Conservation (phyloP, 2,797 vertebrate genomes). For the Zenarchopterus dispar region DNA sequence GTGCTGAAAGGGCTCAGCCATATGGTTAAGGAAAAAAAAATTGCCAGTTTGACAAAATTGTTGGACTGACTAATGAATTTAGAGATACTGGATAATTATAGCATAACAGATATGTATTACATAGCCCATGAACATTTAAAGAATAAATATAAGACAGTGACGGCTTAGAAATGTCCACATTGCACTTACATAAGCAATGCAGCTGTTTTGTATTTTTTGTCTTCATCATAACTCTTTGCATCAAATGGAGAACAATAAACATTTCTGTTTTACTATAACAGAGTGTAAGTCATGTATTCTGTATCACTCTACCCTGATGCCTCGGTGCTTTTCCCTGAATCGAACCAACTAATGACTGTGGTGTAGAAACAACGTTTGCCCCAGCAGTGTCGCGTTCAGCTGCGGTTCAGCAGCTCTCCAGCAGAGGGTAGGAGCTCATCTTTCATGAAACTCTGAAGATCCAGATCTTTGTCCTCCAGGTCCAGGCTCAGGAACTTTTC, state of each 20-base stretch:
- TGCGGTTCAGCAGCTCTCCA: conserved; percentile 62
- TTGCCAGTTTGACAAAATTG: conserved; percentile 6
- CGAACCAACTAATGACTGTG: conserved; percentile 23
- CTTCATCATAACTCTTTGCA: neutral
- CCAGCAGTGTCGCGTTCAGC: conserved; percentile 21
- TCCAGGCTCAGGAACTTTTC: conserved; percentile 89
- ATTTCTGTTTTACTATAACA: conserved; percentile 3
- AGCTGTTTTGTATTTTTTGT: neutral
- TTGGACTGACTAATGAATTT: conserved; percentile 14
- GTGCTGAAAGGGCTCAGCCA: conserved; percentile 28
- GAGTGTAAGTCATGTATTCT: conserved; percentile 2
- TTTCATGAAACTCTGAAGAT: conserved; percentile 87
- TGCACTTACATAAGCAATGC: neutral
- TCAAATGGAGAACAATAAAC: neutral
- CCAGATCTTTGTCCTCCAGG: conserved; percentile 85
- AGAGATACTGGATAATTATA: conserved; percentile 6
- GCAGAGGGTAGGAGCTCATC: conserved; percentile 85
- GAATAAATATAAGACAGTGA: neutral
- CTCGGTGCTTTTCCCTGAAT: neutral
- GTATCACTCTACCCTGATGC: neutral
- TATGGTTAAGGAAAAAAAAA: conserved; percentile 16
- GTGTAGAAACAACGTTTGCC: neutral
- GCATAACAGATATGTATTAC: neutral
- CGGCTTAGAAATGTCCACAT: neutral
- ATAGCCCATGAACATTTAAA: neutral